A percentile compares a stretch with the other conserved stretches of the same genome.
These are phyloP conservation scores for Tamias sibiricus DNA, from an alignment of 2,113 vertebrate genomes.

Conservation along the genomic window DNA sequence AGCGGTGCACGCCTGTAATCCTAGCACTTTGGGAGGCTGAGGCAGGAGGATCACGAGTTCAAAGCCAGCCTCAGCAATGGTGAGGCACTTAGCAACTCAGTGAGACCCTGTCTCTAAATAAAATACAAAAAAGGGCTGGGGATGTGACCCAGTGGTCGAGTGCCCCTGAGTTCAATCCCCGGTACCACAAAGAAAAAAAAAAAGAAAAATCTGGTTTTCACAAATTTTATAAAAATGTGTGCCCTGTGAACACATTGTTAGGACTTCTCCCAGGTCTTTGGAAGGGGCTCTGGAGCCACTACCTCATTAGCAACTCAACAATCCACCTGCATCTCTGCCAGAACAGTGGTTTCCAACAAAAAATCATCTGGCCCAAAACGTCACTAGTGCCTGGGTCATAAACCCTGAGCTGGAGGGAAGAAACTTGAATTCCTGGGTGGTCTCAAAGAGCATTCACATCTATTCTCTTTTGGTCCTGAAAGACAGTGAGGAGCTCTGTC, in stretches of 20 bases:
- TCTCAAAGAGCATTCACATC: background rate
- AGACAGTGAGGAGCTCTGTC: background rate
- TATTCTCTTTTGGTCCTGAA: background rate
- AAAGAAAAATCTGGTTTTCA: background rate
- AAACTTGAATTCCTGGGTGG: background rate
- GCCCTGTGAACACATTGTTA: background rate
- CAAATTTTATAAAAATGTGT: background rate
- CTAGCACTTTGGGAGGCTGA: no score
- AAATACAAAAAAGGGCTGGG: no score
- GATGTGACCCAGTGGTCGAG: no score
- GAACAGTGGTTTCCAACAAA: background rate
- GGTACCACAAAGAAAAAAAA: no score
- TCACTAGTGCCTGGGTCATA: background rate
- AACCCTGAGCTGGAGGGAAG: background rate
- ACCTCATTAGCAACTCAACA: background rate
- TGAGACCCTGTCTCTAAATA: no score
- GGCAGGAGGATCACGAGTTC: no score
- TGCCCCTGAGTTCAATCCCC: no score
- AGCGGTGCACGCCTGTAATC: no score
- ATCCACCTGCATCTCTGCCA: background rate
- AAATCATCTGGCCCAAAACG: background rate
- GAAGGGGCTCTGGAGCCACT: background rate
- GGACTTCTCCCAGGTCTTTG: background rate
- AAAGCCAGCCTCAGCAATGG: no score
- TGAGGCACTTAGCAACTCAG: no score